Conservation (phyloP, 2,113 vertebrate species). For the Scomber japonicus region DNA sequence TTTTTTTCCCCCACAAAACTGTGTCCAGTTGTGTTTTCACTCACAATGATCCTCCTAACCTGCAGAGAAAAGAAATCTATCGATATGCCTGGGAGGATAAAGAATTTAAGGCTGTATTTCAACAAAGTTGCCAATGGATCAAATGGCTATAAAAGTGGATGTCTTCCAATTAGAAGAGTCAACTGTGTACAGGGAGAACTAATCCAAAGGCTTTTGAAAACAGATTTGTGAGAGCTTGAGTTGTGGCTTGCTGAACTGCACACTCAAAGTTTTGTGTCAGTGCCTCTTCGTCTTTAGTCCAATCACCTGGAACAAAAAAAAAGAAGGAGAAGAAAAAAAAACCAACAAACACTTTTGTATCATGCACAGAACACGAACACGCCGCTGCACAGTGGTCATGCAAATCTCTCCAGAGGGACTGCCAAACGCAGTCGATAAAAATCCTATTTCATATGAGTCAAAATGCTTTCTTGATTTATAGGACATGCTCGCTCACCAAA, state of each 20-base stretch:
- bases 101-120: conserved; percentile 62
- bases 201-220: conserved; percentile 73
- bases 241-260: conserved; percentile 74
- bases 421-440: conserved; percentile 82
- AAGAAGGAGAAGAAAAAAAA: conserved; percentile 13
- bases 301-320: conserved; percentile 74
- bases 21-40: conserved; percentile 23
- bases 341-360: conserved; percentile 36
- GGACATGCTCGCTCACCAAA: conserved; percentile 71
- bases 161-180: conserved; percentile 79
- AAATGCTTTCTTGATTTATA: conserved; percentile 80
- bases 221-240: conserved; percentile 74
- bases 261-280: conserved; percentile 75
- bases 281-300: conserved; percentile 73
- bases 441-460: conserved; percentile 80
- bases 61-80: conserved; percentile 27
- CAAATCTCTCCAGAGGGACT: conserved; percentile 73
- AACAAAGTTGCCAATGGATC: conserved; percentile 73
- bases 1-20: conserved; percentile 22
- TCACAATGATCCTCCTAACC: conserved; percentile 40
- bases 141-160: conserved; percentile 65
- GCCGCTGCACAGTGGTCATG: conserved; percentile 41
- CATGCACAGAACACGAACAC: background rate
- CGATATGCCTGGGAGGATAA: conserved; percentile 55
- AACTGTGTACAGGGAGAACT: conserved; percentile 73